Evolutionary conservation across 2,888 invertebrate species (phyloP), one percentile per base, ranked within the genome.

Genomic region (Metallyticus violacea): DNA sequence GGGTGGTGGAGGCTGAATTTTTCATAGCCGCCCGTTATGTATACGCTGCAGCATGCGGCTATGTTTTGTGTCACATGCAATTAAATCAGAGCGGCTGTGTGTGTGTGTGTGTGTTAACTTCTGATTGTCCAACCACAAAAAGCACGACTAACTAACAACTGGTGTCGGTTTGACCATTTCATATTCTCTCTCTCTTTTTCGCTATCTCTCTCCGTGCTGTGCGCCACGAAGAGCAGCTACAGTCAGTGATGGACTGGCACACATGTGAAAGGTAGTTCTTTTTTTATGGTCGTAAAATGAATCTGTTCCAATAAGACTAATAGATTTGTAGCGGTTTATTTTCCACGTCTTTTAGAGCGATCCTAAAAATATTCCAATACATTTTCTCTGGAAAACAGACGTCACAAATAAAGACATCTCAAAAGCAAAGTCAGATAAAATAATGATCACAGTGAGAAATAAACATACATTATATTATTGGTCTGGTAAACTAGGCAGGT

Each of bases 1-100:
- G 40, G 81, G 27, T 82, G 81, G 87, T 78, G 85, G 86, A 82
- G 78, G 83, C 28, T 87, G 82, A 88, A 88, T 88, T 85, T 88
- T 86, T 88, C 87, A 88, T 86, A 30, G 85, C 82, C 30, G 79
- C 76, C 81, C 82, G 81, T 77, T 77, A 79, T 86, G 86, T 85
- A 80, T 80, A 84, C 84, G 86, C 79, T 27, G 40, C 79, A 79
- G 27, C 62, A 77, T 86, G 87, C 40, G 87, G 85, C 85, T 76
- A 80, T 85, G 86, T 86, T 83, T 86, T 87, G 81, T 87, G 87
- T 86, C 87, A 81, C 85, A 81, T 87, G 81, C 87, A 87, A 87
- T 87, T 85, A 87, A 87, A 87, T 87, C 85, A 85, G 79, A 87
- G 76, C 87, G 79, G 83, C 82, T 82, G 85, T 82, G 78, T 82